phyloP scores from a whole-genome alignment of 2,797 vertebrate genomes.

The Galagoides demidoff region DNA sequence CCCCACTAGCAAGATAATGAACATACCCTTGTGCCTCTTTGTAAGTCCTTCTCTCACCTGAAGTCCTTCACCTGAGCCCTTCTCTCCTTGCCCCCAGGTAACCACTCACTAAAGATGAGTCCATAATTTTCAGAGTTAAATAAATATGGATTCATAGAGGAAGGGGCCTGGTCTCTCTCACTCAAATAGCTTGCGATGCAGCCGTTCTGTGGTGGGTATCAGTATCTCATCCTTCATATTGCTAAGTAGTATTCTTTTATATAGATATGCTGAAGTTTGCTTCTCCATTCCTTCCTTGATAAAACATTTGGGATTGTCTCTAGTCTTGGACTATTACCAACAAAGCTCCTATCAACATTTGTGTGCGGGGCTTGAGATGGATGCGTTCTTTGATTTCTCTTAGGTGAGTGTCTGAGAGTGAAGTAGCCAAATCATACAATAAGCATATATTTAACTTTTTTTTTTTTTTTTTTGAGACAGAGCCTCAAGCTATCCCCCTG shows the following conservation, averaged over 20 bases:
- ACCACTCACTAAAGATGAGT: neutral
- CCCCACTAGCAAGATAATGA: neutral
- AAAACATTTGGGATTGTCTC: neutral
- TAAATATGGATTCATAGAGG: neutral
- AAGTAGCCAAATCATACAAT: neutral
- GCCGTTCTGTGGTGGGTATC: neutral
- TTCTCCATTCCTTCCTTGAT: neutral
- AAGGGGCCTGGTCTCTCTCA: neutral
- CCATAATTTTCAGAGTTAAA: neutral
- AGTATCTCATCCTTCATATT: neutral
- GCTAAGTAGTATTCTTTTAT: neutral
- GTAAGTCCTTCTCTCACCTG: neutral
- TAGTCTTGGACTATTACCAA: neutral
- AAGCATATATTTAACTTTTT: neutral
- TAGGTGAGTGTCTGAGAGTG: neutral
- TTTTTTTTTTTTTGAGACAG: too few species aligned
- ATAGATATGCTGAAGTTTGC: neutral
- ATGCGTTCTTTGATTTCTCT: neutral
- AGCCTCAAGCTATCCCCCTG: too few species aligned
- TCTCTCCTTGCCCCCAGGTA: neutral
- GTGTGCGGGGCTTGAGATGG: neutral
- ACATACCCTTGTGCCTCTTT: neutral
- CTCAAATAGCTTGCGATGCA: neutral
- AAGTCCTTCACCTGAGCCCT: neutral
- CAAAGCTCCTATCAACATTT: neutral